Conservation (phyloP, 2,888 invertebrate species). For the Zelleria hepariella region DNA sequence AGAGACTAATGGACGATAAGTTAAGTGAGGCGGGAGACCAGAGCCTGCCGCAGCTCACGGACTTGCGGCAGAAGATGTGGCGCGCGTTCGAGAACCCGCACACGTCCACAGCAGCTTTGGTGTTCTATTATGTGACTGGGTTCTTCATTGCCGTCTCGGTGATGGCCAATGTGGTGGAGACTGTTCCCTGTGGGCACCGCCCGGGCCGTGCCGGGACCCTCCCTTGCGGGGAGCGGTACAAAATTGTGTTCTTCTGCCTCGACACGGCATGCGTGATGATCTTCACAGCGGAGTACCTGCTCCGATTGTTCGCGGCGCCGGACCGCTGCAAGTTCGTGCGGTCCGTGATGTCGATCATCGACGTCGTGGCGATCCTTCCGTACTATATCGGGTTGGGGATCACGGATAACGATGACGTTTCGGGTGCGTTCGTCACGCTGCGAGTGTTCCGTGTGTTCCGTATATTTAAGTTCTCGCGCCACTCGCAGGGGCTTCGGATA, state of each 20-base stretch:
- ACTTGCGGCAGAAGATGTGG: slow-evolving; percentile 98
- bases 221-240: slow-evolving; percentile 97
- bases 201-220: slow-evolving; percentile 89
- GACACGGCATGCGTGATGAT: slow-evolving; percentile 99
- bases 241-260: slow-evolving; percentile 98
- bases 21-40: slow-evolving; percentile 94
- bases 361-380: slow-evolving; percentile 98
- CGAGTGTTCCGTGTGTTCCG: slow-evolving; percentile 99
- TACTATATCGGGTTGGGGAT: slow-evolving; percentile 99
- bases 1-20: slow-evolving; percentile 97
- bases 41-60: slow-evolving; percentile 87
- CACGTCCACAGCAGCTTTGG: slow-evolving; percentile 98
- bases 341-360: slow-evolving; percentile 99
- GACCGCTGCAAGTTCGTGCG: slow-evolving; percentile 97
- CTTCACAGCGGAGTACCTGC: slow-evolving; percentile 97
- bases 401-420: slow-evolving; percentile 98
- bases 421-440: slow-evolving; percentile 98
- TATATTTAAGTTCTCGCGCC: slow-evolving; percentile 99
- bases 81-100: slow-evolving; percentile 99
- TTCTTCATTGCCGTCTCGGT: slow-evolving; percentile 99
- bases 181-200: slow-evolving; percentile 92
- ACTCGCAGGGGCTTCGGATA: slow-evolving; percentile 98
- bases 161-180: slow-evolving; percentile 99
- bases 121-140: slow-evolving; percentile 99
- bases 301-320: slow-evolving; percentile 97